Evolutionary conservation across 2,113 vertebrate species (phyloP).

Genomic region (Xiphophorus couchianus): DNA sequence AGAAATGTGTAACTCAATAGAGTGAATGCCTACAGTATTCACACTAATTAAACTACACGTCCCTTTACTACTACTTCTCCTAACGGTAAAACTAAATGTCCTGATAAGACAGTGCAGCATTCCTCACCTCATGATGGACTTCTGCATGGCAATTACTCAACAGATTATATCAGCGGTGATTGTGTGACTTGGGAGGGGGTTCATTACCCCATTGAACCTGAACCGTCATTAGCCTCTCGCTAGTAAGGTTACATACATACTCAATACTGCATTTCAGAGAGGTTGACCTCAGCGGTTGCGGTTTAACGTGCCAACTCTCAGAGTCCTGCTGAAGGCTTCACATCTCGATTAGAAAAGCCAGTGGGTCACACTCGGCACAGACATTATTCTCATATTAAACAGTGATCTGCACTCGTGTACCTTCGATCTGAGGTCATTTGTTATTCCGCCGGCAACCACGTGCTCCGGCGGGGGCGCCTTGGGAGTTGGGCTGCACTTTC

Average conservation of each 20-base stretch:
- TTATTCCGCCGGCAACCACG: conserved; percentile 46
- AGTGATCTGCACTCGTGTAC: conserved; percentile 32
- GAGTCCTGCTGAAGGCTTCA: conserved; percentile 54
- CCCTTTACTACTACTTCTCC: background rate
- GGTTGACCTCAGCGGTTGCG: conserved; percentile 64
- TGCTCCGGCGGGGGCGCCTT: conserved; percentile 18
- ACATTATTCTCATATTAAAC: conserved; percentile 68
- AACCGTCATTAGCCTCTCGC: conserved; percentile 63
- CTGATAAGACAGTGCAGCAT: conserved; percentile 29
- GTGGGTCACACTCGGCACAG: conserved; percentile 54
- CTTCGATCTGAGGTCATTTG: conserved; percentile 28
- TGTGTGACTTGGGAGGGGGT: conserved; percentile 41
- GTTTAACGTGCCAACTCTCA: conserved; percentile 60
- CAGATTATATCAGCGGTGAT: conserved; percentile 62
- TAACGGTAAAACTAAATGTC: conserved; percentile 8
- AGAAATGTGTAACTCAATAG: too few species aligned
- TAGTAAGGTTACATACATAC: conserved; percentile 74
- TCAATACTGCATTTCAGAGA: conserved; percentile 71
- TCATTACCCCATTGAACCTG: conserved; percentile 70
- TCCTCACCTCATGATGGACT: conserved; percentile 54
- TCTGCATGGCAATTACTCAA: conserved; percentile 64
- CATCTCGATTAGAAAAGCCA: conserved; percentile 67
- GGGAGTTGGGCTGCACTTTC: conserved; percentile 23
- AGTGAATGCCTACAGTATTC: too few species aligned
- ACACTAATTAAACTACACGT: background rate